phyloP scores from a whole-genome alignment of 2,113 vertebrate species.

The Salvator merianae region DNA sequence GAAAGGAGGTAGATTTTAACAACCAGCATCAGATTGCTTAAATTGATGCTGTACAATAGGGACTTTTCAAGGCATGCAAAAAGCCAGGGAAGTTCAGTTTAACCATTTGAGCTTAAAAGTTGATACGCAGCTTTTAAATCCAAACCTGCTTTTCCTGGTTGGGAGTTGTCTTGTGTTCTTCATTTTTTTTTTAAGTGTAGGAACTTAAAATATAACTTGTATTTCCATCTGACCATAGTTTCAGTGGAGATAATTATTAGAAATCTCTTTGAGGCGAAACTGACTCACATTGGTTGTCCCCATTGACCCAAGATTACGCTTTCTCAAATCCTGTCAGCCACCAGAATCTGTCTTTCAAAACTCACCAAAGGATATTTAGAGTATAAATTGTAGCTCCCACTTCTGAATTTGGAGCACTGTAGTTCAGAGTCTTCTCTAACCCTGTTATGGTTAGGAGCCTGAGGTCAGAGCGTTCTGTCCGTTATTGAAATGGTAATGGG shows the following conservation, averaged over 20 bases:
- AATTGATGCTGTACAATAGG: slow-evolving; percentile 1
- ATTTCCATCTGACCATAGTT: slow-evolving; percentile 21
- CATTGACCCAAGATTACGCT: background rate
- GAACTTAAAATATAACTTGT: background rate
- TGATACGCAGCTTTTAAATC: background rate
- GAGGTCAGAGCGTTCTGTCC: background rate
- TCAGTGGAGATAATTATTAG: slow-evolving; percentile 7
- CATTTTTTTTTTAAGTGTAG: no score
- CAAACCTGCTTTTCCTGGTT: background rate
- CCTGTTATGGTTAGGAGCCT: background rate
- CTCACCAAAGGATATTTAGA: slow-evolving; percentile 62
- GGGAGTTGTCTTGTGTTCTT: background rate
- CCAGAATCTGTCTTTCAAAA: slow-evolving; percentile 2
- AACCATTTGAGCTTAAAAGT: background rate
- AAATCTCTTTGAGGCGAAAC: slow-evolving; percentile 15
- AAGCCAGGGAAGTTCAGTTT: background rate
- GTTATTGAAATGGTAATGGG: background rate
- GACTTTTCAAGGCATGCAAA: background rate
- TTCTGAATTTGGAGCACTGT: slow-evolving; percentile 46
- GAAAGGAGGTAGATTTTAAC: background rate
- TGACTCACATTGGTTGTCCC: background rate
- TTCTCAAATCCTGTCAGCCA: background rate
- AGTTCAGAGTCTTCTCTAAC: background rate
- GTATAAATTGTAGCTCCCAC: background rate
- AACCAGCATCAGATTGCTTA: background rate